Base-by-base conservation (phyloP, 2,113 vertebrate species). In the Trichomycterus rosablanca region DNA sequence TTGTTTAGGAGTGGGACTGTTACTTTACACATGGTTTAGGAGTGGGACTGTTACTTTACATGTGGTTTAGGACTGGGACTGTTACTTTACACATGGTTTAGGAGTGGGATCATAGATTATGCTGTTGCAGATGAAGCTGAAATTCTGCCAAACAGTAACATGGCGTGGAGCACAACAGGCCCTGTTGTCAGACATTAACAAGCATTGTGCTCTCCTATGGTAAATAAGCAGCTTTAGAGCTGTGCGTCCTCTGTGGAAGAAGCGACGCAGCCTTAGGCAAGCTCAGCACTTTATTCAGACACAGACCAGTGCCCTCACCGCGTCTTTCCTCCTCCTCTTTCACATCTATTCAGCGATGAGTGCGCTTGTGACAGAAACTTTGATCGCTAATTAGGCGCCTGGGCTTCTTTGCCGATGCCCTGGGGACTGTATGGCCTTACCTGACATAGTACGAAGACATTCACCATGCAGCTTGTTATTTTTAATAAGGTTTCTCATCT, bases 311-410 rank as follows among this genome's bases (percentile, higher is more conserved):
- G 10, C 5, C 32, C 20, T 30, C 12, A 8, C 15, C 18, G 15
- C 15, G 24, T 12, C 22, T 51, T 15, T 44, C 7, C 28, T 43
- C 19, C 26, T 24, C 32, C 58, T 4, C 14, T 12, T 51, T 8
- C n/a, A 2, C 2, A 18, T 54, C 37, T 45, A 28, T 57, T 66
- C 7, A 20, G 23, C 46, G 62, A 48, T 56, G 44, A 2, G 26
- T 22, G 35, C 51, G 18, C 23, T 16, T 34, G 40, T 43, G 45
- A 40, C 22, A 30, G 58, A 57, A 26, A 48, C 63, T 66, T 70
- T 74, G 67, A 74, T 70, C 53, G 26, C 62, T 73, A 68, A 73
- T 73, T 64, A 65, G 45, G 16, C 18, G 5, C 39, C 44, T 39
- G 39, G 49, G 49, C 22, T 62, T 40, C 16, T 52, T 14, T 34